Percentiles rank a stretch among this genome's conserved stretches.
phyloP scores from a whole-genome alignment of 2,113 vertebrate species.

The Sorex araneus region DNA sequence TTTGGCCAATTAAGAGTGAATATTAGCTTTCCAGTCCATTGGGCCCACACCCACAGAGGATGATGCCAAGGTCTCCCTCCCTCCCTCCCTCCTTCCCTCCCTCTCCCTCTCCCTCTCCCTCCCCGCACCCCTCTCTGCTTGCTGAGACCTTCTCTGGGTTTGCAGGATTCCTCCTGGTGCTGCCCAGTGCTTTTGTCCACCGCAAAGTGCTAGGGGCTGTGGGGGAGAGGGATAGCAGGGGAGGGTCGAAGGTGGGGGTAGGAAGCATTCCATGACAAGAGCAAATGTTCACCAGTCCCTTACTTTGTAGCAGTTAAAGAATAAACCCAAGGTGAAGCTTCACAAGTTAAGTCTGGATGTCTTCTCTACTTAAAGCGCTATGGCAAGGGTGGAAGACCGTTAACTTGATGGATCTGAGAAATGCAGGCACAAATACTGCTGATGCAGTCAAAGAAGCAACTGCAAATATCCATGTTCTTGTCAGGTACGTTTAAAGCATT shows the following conservation, averaged over 20 bases:
- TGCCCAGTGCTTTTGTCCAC: background rate
- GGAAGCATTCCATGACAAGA: background rate
- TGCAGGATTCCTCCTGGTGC: conserved; percentile 68
- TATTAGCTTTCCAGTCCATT: conserved; percentile 20
- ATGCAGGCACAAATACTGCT: background rate
- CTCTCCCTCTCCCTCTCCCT: too few species aligned
- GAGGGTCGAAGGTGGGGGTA: background rate
- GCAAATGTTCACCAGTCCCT: background rate
- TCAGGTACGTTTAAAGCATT: background rate
- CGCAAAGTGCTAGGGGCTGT: background rate
- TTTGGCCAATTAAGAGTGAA: conserved; percentile 60
- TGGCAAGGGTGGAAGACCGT: background rate
- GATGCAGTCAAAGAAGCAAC: background rate
- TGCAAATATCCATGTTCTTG: background rate
- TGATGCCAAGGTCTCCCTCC: background rate
- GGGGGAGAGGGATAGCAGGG: background rate
- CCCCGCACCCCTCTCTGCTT: background rate
- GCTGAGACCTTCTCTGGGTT: background rate
- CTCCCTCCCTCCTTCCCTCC: background rate
- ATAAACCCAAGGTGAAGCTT: background rate
- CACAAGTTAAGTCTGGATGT: background rate
- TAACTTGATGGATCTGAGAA: background rate
- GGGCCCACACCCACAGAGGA: background rate
- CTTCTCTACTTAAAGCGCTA: background rate
- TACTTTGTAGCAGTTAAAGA: background rate